These are phyloP conservation scores for Podarcis muralis DNA, from an alignment of 2,113 vertebrate genomes.

Conservation along the genomic window DNA sequence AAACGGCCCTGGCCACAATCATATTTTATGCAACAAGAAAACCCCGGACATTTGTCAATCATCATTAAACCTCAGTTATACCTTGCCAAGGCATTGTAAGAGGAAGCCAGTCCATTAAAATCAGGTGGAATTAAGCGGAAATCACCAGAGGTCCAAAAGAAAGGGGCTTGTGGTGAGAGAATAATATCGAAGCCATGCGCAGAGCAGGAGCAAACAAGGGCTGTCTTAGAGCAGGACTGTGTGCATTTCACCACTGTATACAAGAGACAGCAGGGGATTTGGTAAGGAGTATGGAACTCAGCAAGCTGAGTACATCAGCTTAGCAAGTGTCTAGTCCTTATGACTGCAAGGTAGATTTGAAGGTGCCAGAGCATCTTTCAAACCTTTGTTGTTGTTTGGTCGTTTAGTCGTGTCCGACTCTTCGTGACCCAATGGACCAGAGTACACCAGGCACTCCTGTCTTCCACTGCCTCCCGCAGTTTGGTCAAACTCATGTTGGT, in stretches of 20 bases:
- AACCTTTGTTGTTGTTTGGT: no score
- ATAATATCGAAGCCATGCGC: background rate
- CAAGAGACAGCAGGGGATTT: background rate
- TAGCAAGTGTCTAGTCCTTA: background rate
- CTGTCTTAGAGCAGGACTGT: background rate
- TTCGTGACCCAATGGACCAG: no score
- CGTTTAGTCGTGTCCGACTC: no score
- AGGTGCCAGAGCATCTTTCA: background rate
- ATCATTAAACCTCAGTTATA: background rate
- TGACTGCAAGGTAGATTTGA: background rate
- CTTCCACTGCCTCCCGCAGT: no score
- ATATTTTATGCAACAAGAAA: background rate
- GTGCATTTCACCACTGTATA: background rate
- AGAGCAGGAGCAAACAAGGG: background rate
- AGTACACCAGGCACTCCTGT: no score
- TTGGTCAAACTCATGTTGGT: no score
- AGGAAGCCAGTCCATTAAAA: background rate
- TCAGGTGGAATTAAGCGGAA: background rate
- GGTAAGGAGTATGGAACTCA: background rate
- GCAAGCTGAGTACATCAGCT: background rate
- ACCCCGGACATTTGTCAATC: background rate
- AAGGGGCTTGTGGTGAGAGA: background rate
- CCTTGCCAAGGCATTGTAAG: background rate
- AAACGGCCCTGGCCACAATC: background rate
- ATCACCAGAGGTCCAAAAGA: no score